phyloP scores from a whole-genome alignment of 2,888 invertebrate species.

The Drosophila anomalata region DNA sequence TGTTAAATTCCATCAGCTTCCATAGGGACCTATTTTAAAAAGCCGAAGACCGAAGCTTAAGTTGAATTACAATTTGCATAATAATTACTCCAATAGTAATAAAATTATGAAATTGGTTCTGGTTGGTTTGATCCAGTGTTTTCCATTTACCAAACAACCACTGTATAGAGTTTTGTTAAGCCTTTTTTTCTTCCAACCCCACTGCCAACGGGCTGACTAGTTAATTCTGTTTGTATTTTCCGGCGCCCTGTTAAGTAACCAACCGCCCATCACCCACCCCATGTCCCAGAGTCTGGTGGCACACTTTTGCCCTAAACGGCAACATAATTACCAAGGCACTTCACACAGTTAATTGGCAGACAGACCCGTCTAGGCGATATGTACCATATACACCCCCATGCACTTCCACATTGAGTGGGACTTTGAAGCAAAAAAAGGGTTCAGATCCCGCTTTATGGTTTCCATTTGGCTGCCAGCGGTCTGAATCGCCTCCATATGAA shows the following conservation, averaged over 20 bases:
- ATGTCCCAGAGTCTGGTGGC: conserved; percentile 36
- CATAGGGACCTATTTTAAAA: not conserved
- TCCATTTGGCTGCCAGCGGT: conserved; percentile 73
- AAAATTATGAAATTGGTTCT: conserved; percentile 1
- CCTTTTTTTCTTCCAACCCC: conserved; percentile 35
- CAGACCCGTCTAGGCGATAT: conserved; percentile 3
- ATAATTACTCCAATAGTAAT: not conserved
- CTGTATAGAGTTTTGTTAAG: conserved; percentile 18
- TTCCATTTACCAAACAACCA: conserved; percentile 3
- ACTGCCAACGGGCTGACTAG: conserved; percentile 58
- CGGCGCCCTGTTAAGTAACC: conserved; percentile 58
- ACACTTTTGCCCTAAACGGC: conserved; percentile 50
- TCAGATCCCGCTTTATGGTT: conserved; percentile 51
- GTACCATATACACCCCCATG: conserved; percentile 17
- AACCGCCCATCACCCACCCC: conserved; percentile 17
- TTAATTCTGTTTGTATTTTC: conserved; percentile 73
- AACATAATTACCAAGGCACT: conserved; percentile 60
- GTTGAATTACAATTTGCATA: not conserved
- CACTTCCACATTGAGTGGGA: not conserved
- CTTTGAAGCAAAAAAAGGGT: conserved; percentile 37
- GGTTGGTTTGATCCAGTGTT: not conserved
- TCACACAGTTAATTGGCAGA: conserved; percentile 60
- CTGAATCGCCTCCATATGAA: conserved; percentile 43
- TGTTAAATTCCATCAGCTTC: not conserved
- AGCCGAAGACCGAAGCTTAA: not conserved